Conservation (phyloP, 2,888 invertebrate genomes). For the Hofmannophila pseudospretella region DNA sequence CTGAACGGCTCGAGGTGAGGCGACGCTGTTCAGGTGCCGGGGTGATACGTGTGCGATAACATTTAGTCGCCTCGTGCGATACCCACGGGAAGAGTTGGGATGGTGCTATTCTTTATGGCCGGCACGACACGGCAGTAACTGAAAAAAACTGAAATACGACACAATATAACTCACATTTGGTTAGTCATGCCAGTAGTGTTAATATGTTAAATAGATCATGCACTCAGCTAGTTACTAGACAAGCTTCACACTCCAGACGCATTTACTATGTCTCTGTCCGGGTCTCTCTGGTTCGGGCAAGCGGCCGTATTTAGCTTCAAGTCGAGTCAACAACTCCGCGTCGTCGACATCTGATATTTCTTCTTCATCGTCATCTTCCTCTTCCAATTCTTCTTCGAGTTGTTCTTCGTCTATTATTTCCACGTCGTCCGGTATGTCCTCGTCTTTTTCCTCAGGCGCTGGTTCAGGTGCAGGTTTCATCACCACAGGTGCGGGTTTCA, state of each 20-base stretch:
- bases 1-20: too few species aligned
- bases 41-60: too few species aligned
- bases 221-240: constrained; percentile 28
- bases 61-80: too few species aligned
- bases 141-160: too few species aligned
- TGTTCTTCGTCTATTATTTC: constrained; percentile 70
- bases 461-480: constrained; percentile 20
- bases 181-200: constrained; percentile 59
- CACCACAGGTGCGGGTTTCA: constrained; percentile 24
- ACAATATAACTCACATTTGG: constrained; percentile 65
- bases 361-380: constrained; percentile 68
- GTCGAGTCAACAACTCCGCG: constrained; percentile 81
- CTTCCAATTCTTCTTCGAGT: constrained; percentile 66
- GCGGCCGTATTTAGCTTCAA: constrained; percentile 86
- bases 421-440: constrained; percentile 54
- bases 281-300: constrained; percentile 75
- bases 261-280: constrained; percentile 69
- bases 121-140: too few species aligned
- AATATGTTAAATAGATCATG: constrained; percentile 45
- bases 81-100: too few species aligned
- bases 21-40: too few species aligned
- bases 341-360: constrained; percentile 83
- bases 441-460: constrained; percentile 40
- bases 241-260: constrained; percentile 26
- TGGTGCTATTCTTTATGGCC: too few species aligned